These are phyloP conservation scores for Aleiodes testaceus DNA, from an alignment of 2,888 invertebrate species.

Conservation along the genomic window DNA sequence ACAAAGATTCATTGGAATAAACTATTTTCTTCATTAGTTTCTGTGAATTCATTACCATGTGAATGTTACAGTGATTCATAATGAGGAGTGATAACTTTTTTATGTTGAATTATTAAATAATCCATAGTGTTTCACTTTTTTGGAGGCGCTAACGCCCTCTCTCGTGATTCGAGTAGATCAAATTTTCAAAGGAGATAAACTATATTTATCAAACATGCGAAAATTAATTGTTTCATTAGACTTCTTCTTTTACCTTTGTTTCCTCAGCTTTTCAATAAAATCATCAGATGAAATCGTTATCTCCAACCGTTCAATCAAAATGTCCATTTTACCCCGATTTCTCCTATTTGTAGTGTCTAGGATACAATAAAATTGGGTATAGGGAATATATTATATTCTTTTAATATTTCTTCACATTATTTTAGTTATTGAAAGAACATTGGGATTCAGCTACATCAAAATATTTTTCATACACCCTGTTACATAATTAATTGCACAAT, in stretches of 20 bases:
- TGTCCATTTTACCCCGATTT: no score
- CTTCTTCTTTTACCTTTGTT: constrained; percentile 17
- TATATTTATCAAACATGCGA: constrained; percentile 37
- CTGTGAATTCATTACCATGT: no score
- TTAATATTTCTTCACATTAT: constrained; percentile 14
- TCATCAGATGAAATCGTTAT: no score
- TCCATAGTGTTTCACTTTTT: not conserved
- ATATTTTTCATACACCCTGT: constrained; percentile 11
- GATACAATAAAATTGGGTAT: constrained; percentile 14
- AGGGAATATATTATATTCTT: constrained; percentile 17
- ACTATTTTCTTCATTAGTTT: no score
- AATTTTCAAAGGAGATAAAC: not conserved
- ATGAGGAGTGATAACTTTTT: not conserved
- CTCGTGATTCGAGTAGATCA: not conserved
- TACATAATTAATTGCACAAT: constrained; percentile 25
- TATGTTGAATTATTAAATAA: not conserved
- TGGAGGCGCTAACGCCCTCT: not conserved
- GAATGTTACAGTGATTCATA: not conserved
- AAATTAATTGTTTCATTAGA: not conserved
- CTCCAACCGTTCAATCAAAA: no score
- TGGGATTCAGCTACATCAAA: no score
- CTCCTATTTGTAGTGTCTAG: not conserved
- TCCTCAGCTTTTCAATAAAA: no score
- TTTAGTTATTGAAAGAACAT: not conserved
- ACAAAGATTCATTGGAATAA: no score